Base-by-base conservation (phyloP, 2,113 vertebrate genomes). In the Brachyhypopomus gauderio region DNA sequence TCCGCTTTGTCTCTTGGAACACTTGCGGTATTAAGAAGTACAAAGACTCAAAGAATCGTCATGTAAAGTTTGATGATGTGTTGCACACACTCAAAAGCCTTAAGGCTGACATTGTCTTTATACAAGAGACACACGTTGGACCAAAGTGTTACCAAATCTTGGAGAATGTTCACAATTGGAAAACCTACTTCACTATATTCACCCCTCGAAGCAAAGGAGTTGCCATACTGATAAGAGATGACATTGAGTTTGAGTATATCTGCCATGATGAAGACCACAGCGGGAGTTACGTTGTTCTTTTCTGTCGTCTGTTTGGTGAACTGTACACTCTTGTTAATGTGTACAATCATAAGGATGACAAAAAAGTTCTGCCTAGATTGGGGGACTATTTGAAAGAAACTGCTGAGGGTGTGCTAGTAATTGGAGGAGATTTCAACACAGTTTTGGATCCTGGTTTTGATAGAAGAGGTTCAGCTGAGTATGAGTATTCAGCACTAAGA, bases 311-410 rank as follows among this genome's bases (percentile, higher is more conserved):
- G 17, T 16, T 74, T 70, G 59, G 27, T n/a, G 20, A 83, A 41
- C 38, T 79, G 2, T 85, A 86, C 87, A 88, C 81, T n/a, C 80
- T 82, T 6, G 69, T 86, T 78, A 88, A 88, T 75, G 78, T 83
- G 70, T 74, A 83, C 86, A 86, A 85, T 34, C 89, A 90, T 59
- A 80, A 83, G 80, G 0, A 20, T 5, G 84, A 85, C 20, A 71
- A 3, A 41, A 58, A 59, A 2, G 72, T 64, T 59, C 36, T 87
- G 78, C 59, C 81, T 73, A 78, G 75, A 83, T 38, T 80, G 36
- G 81, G 12, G 77, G 87, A 91, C 85, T 83, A 83, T 36, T 73
- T 92, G 84, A 81, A 86, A 83, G 80, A 88, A 83, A 87, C 88
- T 22, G 70, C 72, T 62, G 27, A 79, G 17, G 77, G 82, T 4